These are phyloP conservation scores for Dugesia japonica DNA, from an alignment of 2,888 invertebrate genomes.

Conservation along the genomic window DNA sequence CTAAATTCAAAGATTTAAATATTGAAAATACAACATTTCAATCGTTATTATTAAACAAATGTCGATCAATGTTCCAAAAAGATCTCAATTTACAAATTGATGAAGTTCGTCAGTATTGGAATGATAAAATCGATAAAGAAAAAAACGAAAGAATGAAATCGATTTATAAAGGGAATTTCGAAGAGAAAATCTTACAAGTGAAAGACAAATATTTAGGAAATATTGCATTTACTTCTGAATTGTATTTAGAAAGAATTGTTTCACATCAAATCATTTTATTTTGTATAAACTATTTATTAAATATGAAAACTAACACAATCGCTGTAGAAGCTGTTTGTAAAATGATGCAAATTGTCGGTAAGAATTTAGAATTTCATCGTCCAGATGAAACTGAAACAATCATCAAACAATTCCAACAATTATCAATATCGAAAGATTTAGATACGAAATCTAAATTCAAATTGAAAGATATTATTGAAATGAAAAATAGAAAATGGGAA, in stretches of 20 bases:
- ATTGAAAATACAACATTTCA: neutral
- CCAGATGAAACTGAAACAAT: neutral
- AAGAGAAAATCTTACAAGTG: neutral
- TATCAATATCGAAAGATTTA: neutral
- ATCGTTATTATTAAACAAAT: neutral
- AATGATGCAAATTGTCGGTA: neutral
- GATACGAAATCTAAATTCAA: neutral
- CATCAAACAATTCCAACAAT: neutral
- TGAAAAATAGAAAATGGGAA: conserved; percentile 1
- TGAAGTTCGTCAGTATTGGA: neutral
- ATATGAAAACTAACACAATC: neutral
- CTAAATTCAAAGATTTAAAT: neutral
- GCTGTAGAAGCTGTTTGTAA: neutral
- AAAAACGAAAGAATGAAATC: neutral
- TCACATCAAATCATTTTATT: neutral
- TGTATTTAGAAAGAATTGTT: neutral
- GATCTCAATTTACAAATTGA: neutral
- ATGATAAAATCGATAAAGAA: neutral
- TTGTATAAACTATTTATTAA: neutral
- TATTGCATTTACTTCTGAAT: neutral
- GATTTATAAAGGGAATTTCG: neutral
- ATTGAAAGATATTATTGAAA: neutral
- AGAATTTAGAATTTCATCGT: neutral
- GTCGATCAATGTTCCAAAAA: neutral
- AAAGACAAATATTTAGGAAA: conserved; percentile 15